These are phyloP conservation scores for Chloropsis cyanopogon DNA, from an alignment of 2,113 vertebrate genomes.

Conservation along the genomic window DNA sequence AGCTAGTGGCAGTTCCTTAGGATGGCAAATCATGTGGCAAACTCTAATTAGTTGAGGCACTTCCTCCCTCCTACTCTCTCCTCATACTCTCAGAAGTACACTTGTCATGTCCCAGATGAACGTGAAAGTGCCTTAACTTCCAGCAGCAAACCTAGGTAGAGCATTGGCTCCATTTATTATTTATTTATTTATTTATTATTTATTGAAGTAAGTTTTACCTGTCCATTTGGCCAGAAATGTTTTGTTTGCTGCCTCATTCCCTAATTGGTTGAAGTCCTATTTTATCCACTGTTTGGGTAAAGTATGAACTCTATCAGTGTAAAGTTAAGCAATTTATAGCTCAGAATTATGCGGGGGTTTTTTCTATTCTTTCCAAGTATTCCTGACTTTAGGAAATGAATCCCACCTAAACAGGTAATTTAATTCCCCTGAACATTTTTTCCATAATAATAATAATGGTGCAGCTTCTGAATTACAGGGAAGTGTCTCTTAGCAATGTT, in stretches of 20 bases:
- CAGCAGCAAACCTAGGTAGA: neutral
- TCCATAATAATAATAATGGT: neutral
- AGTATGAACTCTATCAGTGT: neutral
- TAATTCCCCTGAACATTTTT: neutral
- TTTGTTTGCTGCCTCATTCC: neutral
- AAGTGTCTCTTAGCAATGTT: neutral
- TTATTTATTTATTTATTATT: too few species aligned
- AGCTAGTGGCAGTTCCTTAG: neutral
- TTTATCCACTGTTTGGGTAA: neutral
- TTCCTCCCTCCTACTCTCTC: neutral
- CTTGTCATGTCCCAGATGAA: neutral
- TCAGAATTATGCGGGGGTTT: neutral
- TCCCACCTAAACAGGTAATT: neutral
- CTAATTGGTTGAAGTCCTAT: neutral
- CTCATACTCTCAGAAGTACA: neutral
- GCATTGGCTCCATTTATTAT: neutral
- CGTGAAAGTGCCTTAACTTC: neutral
- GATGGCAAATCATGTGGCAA: neutral
- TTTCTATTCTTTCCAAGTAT: neutral
- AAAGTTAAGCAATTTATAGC: neutral
- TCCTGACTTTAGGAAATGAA: neutral
- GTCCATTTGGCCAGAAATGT: neutral
- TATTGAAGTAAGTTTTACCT: neutral
- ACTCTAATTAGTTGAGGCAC: neutral
- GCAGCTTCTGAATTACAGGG: neutral